phyloP scores from a whole-genome alignment of 2,797 vertebrate species.

The Enteromius anoplus region DNA sequence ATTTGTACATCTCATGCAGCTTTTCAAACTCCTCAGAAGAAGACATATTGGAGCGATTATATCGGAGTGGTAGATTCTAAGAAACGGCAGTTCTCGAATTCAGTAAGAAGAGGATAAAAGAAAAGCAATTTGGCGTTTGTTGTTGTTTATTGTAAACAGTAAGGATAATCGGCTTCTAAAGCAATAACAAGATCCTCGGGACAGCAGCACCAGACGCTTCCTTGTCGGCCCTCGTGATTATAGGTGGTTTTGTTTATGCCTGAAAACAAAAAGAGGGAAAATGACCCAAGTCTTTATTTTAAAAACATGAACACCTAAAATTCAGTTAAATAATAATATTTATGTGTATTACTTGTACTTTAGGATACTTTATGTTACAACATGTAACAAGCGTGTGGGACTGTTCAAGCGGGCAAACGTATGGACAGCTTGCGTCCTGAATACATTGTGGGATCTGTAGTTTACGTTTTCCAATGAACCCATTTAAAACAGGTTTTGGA shows the following conservation, averaged over 20 bases:
- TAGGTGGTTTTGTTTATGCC: conserved; percentile 27
- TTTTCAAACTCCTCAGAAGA: conserved; percentile 94
- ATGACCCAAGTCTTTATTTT: no score
- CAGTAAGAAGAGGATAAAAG: not conserved
- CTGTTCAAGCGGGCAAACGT: not conserved
- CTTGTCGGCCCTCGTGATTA: conserved; percentile 62
- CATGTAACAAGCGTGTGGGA: not conserved
- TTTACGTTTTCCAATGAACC: conserved; percentile 27
- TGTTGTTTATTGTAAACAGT: not conserved
- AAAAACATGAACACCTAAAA: not conserved
- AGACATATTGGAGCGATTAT: conserved; percentile 72
- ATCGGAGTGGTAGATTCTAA: not conserved
- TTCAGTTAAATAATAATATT: not conserved
- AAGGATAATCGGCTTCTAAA: not conserved
- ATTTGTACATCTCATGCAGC: conserved; percentile 88
- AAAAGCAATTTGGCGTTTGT: not conserved
- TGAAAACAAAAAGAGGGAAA: not conserved
- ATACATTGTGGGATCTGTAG: conserved; percentile 59
- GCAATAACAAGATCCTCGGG: conserved; percentile 62
- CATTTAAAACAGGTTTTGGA: not conserved
- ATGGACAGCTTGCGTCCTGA: conserved; percentile 40
- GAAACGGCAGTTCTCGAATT: not conserved
- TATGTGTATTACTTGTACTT: not conserved
- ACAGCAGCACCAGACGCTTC: conserved; percentile 66
- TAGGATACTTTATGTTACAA: not conserved